Conservation (phyloP, 2,113 vertebrate genomes). For the Pantherophis guttatus region DNA sequence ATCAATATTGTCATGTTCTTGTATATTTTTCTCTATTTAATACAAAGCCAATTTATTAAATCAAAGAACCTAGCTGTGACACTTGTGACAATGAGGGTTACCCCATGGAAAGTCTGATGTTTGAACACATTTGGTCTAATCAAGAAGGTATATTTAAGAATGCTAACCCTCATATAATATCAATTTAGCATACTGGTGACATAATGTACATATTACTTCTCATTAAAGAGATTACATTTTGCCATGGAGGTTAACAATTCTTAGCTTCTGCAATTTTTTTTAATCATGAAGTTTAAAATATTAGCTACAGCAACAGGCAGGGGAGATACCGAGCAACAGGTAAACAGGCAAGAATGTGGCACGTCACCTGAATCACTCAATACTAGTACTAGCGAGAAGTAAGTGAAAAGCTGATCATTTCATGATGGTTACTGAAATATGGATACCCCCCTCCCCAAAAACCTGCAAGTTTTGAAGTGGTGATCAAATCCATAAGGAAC, state of each 20-base stretch:
- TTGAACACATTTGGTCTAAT: not conserved
- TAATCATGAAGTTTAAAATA: not conserved
- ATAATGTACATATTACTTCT: accelerated
- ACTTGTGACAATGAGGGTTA: not conserved
- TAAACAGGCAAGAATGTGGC: not conserved
- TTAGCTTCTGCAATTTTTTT: not conserved
- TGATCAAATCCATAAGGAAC: not conserved
- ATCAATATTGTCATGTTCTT: not conserved
- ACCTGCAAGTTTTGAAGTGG: not conserved
- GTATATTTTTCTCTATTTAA: not conserved
- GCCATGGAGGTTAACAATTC: accelerated
- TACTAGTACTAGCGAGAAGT: not conserved
- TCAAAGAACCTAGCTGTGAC: not conserved
- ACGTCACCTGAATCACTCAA: not conserved
- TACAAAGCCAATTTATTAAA: not conserved
- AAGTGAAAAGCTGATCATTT: not conserved
- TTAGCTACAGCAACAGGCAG: not conserved
- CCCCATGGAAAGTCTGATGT: not conserved
- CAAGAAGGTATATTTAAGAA: not conserved
- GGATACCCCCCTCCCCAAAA: not conserved
- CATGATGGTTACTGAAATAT: not conserved
- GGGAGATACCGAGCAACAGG: not conserved
- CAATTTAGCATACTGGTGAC: not conserved
- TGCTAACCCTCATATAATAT: not conserved
- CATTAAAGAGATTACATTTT: accelerated